Base-by-base conservation (phyloP, 2,797 vertebrate species). In the Notolabrus celidotus region DNA sequence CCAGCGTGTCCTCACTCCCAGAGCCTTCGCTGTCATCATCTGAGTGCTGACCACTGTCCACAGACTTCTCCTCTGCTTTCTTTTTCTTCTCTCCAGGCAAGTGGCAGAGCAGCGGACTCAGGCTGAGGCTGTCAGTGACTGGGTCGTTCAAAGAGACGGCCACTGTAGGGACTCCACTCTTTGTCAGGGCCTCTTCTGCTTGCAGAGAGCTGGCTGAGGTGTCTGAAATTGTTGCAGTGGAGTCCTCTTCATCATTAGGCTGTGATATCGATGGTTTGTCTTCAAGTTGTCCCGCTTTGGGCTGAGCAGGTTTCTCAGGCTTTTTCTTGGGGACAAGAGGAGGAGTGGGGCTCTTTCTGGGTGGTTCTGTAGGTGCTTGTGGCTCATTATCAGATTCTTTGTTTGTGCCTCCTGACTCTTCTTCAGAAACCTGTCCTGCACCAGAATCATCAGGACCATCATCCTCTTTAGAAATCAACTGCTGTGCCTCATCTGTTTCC, bases 41-140 rank as follows among this genome's bases (percentile, higher is more conserved):
- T 0, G 93, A 94, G 74, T 93, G 89, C 69, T 92, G 94, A 12
- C 93, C 92, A 0, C 94, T 94, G 67, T 94, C 92, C 1, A 92
- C 84, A n/a, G 95, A 97, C 89, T 97, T 93, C 85, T 93, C 83
- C 92, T 95, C 93, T 41, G 94, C 83, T 89, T 87, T 86, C 52
- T 83, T 74, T 14, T 84, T 60, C 60, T 84, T 58, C 20, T 82
- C 77, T 9, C 25, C 67, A 0, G 65, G 31, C 31, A 67, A 12
- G 23, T 38, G 74, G 1, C 41, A 51, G 20, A 86, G 62, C 53
- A 77, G 55, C 0, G 88, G 73, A 57, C 83, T 79, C 36, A 58
- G 36, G 57, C 29, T 59, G 19, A 74, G 45, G 57, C 46, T 43
- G 23, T 86, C 79, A 15, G 77, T 62, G 19, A 62, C 69, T 7